Base-by-base conservation (phyloP, 1,140 invertebrate genomes). In the Frieseomelitta varia region DNA sequence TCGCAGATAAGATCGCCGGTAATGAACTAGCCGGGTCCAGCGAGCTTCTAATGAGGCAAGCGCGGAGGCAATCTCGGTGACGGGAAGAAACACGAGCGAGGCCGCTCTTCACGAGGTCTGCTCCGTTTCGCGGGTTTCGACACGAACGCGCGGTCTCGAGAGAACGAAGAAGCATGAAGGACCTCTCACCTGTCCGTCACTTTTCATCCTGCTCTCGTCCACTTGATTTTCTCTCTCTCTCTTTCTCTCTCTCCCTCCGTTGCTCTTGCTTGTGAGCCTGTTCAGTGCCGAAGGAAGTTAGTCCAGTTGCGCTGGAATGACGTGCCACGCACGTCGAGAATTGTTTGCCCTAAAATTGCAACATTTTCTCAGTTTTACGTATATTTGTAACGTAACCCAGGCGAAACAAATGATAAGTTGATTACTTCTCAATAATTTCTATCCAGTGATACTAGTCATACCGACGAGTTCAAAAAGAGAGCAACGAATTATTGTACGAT, bases 11-110 rank as follows among this genome's bases (percentile, higher is more conserved):
- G 85, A 90, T 90, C 81, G 79, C 55, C 30, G 69, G 87, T 90
- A 91, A 91, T 89, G 90, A 91, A 91, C 88, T 88, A 91, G 84
- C 79, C 81, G 56, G 39, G 39, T 78, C 77, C 74, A 83, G 85
- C 68, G 65, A 65, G 86, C 71, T 85, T 82, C 88, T 91, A 91
- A 91, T 88, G 90, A 91, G 88, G 82, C 81, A 63, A 75, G 87
- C 85, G 86, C 80, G 27, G 0, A 83, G 87, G 84, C 80, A 80
- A 89, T 90, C 81, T 84, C 73, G 71, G 24, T 39, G 78, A 30
- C 56, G 76, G 55, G 73, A 87, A 78, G 79, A 87, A 85, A 67
- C 83, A 85, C 74, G 61, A 74, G 74, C 77, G 58, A 75, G 51
- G n/a, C 51, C n/a, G 71, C 58, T 61, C 55, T 55, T 34, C 67